Conservation (phyloP, 2,797 vertebrate genomes). For the Petrocephalus sullivani region DNA sequence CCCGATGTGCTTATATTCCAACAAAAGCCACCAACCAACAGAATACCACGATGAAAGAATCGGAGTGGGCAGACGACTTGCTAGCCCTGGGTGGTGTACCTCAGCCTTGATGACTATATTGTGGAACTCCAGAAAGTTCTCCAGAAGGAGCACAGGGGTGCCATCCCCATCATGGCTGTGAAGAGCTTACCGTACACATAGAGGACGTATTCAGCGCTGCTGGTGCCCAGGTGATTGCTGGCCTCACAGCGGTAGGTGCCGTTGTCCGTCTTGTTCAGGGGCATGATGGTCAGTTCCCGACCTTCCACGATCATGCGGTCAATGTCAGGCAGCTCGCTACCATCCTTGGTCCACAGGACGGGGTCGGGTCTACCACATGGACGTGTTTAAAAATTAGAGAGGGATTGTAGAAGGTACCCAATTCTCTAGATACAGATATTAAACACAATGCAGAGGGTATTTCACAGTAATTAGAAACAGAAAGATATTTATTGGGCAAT, state of each 20-base stretch:
- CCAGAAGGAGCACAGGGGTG: not conserved
- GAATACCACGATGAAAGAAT: not conserved
- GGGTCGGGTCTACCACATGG: constrained; percentile 81
- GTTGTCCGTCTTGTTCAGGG: constrained; percentile 98
- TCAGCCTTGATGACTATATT: not conserved
- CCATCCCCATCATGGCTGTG: not conserved
- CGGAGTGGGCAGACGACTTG: not conserved
- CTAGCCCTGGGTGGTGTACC: not conserved
- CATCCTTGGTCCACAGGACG: constrained; percentile 94
- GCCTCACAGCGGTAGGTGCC: constrained; percentile 98
- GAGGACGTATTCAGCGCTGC: constrained; percentile 87
- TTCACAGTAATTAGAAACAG: not conserved
- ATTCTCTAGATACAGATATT: not conserved
- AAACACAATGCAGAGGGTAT: not conserved
- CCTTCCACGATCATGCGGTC: constrained; percentile 95
- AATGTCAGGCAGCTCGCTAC: constrained; percentile 86
- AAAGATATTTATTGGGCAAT: not conserved
- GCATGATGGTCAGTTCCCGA: constrained; percentile 86
- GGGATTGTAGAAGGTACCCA: not conserved
- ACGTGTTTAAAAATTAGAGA: not conserved
- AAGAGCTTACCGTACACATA: constrained; percentile 76
- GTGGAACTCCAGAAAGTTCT: not conserved
- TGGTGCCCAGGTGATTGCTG: constrained; percentile 88
- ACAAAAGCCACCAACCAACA: not conserved
- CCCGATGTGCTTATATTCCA: not conserved